phyloP scores from a whole-genome alignment of 2,888 invertebrate genomes.

The Eueremaeus valkanovi region DNA sequence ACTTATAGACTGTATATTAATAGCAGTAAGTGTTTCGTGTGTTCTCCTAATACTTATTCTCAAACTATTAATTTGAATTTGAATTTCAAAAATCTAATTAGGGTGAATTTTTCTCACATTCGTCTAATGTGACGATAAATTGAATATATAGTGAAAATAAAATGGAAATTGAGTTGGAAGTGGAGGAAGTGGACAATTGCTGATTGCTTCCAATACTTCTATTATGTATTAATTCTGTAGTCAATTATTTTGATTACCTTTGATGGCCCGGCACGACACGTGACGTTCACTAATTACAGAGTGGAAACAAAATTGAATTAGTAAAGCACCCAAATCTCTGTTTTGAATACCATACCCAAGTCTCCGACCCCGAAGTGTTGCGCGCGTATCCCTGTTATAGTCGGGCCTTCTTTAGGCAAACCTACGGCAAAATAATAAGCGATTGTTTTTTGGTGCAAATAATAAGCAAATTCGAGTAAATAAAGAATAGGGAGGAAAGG shows the following conservation, averaged over 20 bases:
- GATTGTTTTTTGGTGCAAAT: conserved; percentile 1
- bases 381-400: conserved; percentile 45
- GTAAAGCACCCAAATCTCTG: neutral
- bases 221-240: neutral
- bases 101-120: conserved; percentile 18
- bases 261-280: conserved; percentile 46
- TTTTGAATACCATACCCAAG: conserved; percentile 37
- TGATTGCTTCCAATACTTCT: neutral
- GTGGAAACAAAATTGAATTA: neutral
- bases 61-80: neutral
- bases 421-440: conserved; percentile 38
- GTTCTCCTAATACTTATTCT: neutral
- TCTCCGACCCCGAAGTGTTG: conserved; percentile 45
- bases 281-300: conserved; percentile 43
- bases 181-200: too few relatives aligned
- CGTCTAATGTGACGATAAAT: neutral
- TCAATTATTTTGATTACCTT: conserved; percentile 35
- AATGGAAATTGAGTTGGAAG: too few relatives aligned
- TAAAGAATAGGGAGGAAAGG: conserved; percentile 14
- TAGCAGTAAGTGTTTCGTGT: conserved; percentile 3
- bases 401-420: conserved; percentile 46
- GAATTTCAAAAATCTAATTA: neutral
- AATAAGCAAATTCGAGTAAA: conserved; percentile 9
- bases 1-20: too few relatives aligned
- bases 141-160: neutral